These are phyloP conservation scores for Hybognathus amarus DNA, from an alignment of 2,797 vertebrate genomes.

Conservation along the genomic window DNA sequence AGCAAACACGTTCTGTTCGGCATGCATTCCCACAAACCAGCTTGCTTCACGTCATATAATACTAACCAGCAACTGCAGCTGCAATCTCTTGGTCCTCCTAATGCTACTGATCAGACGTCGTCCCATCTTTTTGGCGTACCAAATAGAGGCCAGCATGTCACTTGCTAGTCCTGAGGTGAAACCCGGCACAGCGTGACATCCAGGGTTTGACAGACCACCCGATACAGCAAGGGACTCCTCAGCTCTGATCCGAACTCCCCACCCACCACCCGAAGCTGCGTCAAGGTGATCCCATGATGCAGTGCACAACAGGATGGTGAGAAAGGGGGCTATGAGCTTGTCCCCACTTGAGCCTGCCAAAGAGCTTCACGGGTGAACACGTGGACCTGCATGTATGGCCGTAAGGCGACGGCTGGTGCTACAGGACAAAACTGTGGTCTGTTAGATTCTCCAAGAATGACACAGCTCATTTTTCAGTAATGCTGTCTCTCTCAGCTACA, in stretches of 20 bases:
- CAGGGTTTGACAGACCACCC: conserved; percentile 15
- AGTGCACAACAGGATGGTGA: not conserved
- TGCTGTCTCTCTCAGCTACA: conserved; percentile 61
- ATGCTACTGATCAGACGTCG: conserved; percentile 68
- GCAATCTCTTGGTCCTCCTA: conserved; percentile 67
- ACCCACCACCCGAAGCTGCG: conserved; percentile 33
- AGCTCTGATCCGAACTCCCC: conserved; percentile 26
- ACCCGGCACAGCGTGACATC: not conserved
- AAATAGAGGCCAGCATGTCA: conserved; percentile 71
- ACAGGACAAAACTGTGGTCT: conserved; percentile 40
- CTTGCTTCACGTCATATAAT: conserved; percentile 15
- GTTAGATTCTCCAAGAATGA: conserved; percentile 55
- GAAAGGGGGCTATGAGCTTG: conserved; percentile 11
- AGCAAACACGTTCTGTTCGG: conserved; percentile 1
- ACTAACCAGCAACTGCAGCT: conserved; percentile 64
- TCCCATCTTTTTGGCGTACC: conserved; percentile 71
- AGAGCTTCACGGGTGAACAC: conserved; percentile 31
- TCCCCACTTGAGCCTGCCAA: conserved; percentile 10
- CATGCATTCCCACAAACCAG: conserved; percentile 36
- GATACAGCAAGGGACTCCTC: conserved; percentile 22
- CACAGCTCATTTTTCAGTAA: conserved; percentile 59
- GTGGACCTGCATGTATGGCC: conserved; percentile 29
- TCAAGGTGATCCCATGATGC: conserved; percentile 43
- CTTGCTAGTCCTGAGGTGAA: conserved; percentile 20
- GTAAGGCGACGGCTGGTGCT: not conserved